phyloP scores from a whole-genome alignment of 2,113 vertebrate genomes.

The Petromus typicus region DNA sequence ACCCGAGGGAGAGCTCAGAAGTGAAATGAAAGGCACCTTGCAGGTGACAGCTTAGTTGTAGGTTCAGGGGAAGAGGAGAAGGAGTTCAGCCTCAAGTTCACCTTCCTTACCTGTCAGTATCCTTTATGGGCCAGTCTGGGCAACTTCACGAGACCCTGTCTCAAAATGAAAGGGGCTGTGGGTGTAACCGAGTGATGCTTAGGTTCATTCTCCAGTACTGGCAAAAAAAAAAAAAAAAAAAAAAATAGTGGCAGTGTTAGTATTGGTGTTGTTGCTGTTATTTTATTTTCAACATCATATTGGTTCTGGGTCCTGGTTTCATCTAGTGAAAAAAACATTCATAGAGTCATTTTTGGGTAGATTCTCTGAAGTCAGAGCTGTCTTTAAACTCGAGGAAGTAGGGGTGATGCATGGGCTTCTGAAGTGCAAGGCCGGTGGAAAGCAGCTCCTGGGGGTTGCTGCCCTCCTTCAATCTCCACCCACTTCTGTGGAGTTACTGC shows the following conservation, averaged over 20 bases:
- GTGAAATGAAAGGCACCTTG: not conserved
- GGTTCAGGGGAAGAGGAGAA: not conserved
- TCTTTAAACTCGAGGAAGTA: not conserved
- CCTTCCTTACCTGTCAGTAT: not conserved
- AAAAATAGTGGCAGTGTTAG: not conserved
- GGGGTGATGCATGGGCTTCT: not conserved
- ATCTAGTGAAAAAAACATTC: not conserved
- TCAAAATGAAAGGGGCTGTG: not conserved
- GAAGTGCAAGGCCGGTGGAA: fast-evolving
- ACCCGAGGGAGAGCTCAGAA: not conserved
- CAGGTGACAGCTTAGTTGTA: not conserved
- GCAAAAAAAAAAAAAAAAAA: not conserved
- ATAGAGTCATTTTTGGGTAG: not conserved
- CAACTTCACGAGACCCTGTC: not conserved
- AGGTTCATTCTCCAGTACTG: not conserved
- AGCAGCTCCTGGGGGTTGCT: not conserved
- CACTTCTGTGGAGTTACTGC: fast-evolving
- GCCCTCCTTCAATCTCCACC: not conserved
- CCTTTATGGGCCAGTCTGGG: not conserved
- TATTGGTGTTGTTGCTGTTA: not conserved
- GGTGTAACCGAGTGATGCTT: not conserved
- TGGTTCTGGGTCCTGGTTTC: not conserved
- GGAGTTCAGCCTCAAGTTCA: fast-evolving
- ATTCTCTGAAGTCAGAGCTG: not conserved
- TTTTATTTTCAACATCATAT: not conserved